Percentiles rank a stretch among this genome's conserved stretches.
phyloP scores from a whole-genome alignment of 2,797 vertebrate genomes.

The Coregonus ussuriensis region DNA sequence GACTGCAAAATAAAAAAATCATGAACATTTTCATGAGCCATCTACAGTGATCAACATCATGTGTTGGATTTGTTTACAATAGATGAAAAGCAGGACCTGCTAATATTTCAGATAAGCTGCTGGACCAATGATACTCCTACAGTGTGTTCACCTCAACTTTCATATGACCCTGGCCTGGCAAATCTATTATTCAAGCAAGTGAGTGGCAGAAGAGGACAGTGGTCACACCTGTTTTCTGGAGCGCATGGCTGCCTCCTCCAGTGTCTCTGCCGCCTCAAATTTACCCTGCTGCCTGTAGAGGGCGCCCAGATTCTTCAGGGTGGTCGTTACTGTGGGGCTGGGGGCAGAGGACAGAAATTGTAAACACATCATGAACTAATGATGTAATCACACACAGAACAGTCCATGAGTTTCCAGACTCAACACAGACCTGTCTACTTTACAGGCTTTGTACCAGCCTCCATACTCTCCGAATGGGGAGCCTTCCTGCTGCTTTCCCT shows the following conservation, averaged over 20 bases:
- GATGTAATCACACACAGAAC: neutral
- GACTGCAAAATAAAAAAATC: too few relatives aligned
- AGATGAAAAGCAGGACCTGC: neutral
- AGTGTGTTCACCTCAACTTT: neutral
- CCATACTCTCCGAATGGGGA: slow-evolving; percentile 93
- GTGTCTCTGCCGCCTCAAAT: slow-evolving; percentile 95
- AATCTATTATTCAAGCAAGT: slow-evolving; percentile 27
- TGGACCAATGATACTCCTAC: neutral
- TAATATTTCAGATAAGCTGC: slow-evolving; percentile 10
- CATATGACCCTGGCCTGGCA: slow-evolving; percentile 14
- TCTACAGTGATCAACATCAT: too few relatives aligned
- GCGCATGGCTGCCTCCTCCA: slow-evolving; percentile 95
- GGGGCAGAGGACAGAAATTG: neutral
- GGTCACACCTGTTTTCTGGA: slow-evolving; percentile 88
- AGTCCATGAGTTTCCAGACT: neutral
- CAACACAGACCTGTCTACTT: slow-evolving; percentile 90
- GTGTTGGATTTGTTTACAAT: neutral
- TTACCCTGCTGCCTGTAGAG: slow-evolving; percentile 98
- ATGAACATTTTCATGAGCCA: too few relatives aligned
- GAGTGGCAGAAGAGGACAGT: too few relatives aligned
- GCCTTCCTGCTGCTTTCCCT: slow-evolving; percentile 95
- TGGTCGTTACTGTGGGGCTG: slow-evolving; percentile 97
- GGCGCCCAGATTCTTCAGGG: slow-evolving; percentile 96
- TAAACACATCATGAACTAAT: neutral
- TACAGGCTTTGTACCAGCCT: slow-evolving; percentile 99